Evolutionary conservation across 1,140 invertebrate species (phyloP), one percentile per base, ranked within the genome.

Genomic region (Lamellibrachia luymesi): DNA sequence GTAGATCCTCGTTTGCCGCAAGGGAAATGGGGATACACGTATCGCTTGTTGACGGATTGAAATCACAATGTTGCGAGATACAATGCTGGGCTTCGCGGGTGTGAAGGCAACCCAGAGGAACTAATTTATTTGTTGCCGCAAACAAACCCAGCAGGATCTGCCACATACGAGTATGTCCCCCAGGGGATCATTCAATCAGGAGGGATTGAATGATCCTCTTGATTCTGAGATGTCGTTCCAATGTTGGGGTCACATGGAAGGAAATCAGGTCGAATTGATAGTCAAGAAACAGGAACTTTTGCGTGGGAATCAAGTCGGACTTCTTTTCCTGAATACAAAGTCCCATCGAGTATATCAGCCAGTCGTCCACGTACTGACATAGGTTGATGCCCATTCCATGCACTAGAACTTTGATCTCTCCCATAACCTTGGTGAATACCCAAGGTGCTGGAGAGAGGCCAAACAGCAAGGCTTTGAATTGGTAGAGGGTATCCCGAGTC

Each of bases 241-340:
- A 80, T 10, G 64, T 80, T 22, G 64, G 64, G 25, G 2, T 80
- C 64, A 80, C 64, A 4, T 80, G 64, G 13, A 80, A 80, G 13
- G 64, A 80, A 80, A 22, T 10, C 25, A 80, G 64, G 64, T 10
- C 64, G 64, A 80, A 80, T 22, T 80, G 64, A 10, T 80, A 91
- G 4, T n/a, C 8, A 13, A 91, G 51, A 91, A 50, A 91, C 4
- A 91, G 13, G 49, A 91, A 50, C 17, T 50, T 91, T n/a, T 91
- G 90, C 22, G 90, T 91, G 49, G 91, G 91, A 91, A 51, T 91
- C 91, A 91, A 4, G 10, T 91, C 91, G 13, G 91, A 91, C 91
- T 91, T 91, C 91, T 91, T 51, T n/a, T 50, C 51, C 13, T 91
- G 6, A 50, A 91, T 51, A 13, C 13, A 1, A 2, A 50, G 22